phyloP scores from a whole-genome alignment of 2,888 invertebrate genomes.

The Thymelicus acteon region DNA sequence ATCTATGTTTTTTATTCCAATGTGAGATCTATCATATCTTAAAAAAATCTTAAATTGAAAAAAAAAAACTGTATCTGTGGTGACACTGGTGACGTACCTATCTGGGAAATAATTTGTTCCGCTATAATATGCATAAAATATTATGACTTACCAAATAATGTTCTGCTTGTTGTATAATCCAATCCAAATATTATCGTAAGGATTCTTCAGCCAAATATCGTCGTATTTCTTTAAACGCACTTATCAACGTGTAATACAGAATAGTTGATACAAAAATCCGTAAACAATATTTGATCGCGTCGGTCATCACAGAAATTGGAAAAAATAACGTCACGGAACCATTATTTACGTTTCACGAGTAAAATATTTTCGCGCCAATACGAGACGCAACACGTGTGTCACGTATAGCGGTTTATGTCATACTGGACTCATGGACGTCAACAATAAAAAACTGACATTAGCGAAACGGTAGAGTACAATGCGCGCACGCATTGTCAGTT shows the following conservation, averaged over 20 bases:
- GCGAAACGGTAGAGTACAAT: conserved; percentile 66
- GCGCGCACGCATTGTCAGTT: conserved; percentile 68
- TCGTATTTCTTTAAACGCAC: conserved; percentile 70
- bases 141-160: conserved; percentile 44
- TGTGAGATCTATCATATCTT: too few species aligned
- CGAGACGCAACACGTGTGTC: conserved; percentile 49
- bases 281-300: conserved; percentile 64
- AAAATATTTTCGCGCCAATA: conserved; percentile 54
- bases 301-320: conserved; percentile 67
- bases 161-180: conserved; percentile 35
- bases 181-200: conserved; percentile 50
- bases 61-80: too few species aligned
- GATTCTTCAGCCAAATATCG: conserved; percentile 58
- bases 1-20: too few species aligned
- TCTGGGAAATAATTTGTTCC: background rate
- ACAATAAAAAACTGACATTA: conserved; percentile 50
- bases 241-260: conserved; percentile 68
- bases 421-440: conserved; percentile 64
- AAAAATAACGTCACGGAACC: conserved; percentile 25
- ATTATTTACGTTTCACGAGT: conserved; percentile 42
- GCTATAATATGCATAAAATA: background rate
- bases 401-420: conserved; percentile 53
- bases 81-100: too few species aligned
- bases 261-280: conserved; percentile 66
- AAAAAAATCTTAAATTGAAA: too few species aligned